Evolutionary conservation across 2,113 vertebrate species (phyloP).

Genomic region (Agapornis roseicollis): DNA sequence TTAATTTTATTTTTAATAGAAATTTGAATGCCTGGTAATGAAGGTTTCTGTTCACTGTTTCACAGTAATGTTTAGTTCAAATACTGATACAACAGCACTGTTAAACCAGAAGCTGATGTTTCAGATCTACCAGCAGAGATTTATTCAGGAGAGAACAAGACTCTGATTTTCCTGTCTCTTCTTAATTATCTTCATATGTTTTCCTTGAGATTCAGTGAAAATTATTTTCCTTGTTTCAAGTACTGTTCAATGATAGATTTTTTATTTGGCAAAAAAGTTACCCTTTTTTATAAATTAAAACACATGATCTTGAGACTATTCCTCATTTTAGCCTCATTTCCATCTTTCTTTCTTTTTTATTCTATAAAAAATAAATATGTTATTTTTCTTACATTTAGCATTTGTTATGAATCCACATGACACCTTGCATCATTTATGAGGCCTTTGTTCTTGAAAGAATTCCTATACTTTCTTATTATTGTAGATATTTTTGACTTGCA

Average conservation of each 20-base stretch:
- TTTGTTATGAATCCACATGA: not conserved
- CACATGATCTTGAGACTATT: not conserved
- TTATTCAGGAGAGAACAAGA: not conserved
- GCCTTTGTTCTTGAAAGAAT: not conserved
- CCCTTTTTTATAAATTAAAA: not conserved
- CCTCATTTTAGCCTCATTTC: not conserved
- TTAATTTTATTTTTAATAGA: not conserved
- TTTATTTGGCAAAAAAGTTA: not conserved
- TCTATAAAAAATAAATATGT: not conserved
- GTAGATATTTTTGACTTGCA: not conserved
- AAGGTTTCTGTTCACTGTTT: not conserved
- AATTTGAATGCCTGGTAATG: not conserved
- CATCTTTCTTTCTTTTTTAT: not conserved
- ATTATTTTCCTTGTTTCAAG: not conserved
- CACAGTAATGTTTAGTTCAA: not conserved
- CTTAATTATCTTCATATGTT: not conserved
- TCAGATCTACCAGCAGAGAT: not conserved
- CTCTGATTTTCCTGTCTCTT: not conserved
- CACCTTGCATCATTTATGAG: not conserved
- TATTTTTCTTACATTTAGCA: not conserved
- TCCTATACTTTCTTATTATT: not conserved
- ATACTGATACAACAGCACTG: rapidly evolving
- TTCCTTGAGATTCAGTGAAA: not conserved
- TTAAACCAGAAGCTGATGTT: not conserved
- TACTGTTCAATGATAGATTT: not conserved